Percentiles rank a stretch among this genome's conserved stretches.
Conservation (phyloP, 2,113 vertebrate genomes). For the Climacteris rufus region DNA sequence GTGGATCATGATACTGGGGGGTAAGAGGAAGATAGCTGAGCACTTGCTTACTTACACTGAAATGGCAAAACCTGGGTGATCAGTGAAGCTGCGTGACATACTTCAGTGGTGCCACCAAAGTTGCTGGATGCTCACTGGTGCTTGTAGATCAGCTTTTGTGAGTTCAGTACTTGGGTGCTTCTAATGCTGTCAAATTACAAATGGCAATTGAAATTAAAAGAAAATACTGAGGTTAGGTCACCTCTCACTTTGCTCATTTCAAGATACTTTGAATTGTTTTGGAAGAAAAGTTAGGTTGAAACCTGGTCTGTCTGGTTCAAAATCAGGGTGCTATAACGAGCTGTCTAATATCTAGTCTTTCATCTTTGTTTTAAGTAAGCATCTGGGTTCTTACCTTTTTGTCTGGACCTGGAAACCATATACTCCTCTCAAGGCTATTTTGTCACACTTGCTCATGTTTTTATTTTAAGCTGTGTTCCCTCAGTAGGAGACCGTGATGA, state of each 20-base stretch:
- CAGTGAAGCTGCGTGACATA: not conserved
- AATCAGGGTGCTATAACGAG: not conserved
- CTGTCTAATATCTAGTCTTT: not conserved
- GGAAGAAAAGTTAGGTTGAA: not conserved
- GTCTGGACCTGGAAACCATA: not conserved
- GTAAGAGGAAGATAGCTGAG: not conserved
- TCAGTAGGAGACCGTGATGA: not conserved
- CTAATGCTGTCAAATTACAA: not conserved
- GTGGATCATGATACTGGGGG: not conserved
- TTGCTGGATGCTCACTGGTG: not conserved
- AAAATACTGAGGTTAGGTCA: not conserved
- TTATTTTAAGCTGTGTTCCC: not conserved
- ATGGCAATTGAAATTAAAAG: not conserved
- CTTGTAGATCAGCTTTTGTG: not conserved
- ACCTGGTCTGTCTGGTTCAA: not conserved
- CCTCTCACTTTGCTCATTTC: not conserved
- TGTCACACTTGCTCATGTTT: not conserved
- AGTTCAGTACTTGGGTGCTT: not conserved
- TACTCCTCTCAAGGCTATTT: not conserved
- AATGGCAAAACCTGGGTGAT: not conserved
- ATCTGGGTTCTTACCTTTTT: not conserved
- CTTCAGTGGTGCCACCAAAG: not conserved
- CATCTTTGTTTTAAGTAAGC: not conserved
- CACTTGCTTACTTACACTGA: not conserved
- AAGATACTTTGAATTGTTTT: not conserved